A percentile compares a stretch with the other conserved stretches of the same genome.
These are phyloP conservation scores for Tetranychus truncatus DNA, from an alignment of 2,888 invertebrate genomes.

Conservation along the genomic window DNA sequence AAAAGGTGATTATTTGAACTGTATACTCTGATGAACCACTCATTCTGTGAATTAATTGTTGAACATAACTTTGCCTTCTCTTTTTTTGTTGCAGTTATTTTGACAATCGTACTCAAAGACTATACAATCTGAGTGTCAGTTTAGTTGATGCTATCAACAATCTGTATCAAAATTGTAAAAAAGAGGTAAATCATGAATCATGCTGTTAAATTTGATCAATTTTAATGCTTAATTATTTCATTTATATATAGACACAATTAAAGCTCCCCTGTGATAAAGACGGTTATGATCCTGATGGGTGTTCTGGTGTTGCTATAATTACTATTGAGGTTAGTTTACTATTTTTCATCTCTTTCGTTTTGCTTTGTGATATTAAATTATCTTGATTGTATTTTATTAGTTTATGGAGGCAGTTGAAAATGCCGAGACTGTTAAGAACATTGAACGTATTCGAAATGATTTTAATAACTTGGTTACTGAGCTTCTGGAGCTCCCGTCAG, in stretches of 20 bases:
- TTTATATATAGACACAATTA: background rate
- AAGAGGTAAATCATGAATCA: slow-evolving; percentile 14
- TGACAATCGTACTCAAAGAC: slow-evolving; percentile 19
- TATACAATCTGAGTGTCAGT: slow-evolving; percentile 12
- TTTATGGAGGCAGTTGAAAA: slow-evolving; percentile 19
- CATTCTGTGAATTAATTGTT: too few relatives aligned
- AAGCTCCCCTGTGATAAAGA: slow-evolving; percentile 19
- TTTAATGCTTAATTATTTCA: background rate
- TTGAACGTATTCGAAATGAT: slow-evolving; percentile 19
- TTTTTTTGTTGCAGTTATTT: slow-evolving; percentile 16
- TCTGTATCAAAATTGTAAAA: slow-evolving; percentile 18
- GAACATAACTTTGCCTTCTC: too few relatives aligned
- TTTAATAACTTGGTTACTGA: slow-evolving; percentile 8
- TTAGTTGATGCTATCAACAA: slow-evolving; percentile 14
- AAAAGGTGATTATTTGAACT: background rate
- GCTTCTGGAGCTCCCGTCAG: slow-evolving; percentile 17
- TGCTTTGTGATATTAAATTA: background rate
- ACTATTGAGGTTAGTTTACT: slow-evolving; percentile 15
- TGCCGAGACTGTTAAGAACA: slow-evolving; percentile 11
- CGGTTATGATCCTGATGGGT: slow-evolving; percentile 19
- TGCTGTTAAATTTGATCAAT: background rate
- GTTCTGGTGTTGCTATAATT: slow-evolving; percentile 15
- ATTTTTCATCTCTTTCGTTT: background rate
- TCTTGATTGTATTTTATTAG: slow-evolving; percentile 5
- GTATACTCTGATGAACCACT: too few relatives aligned